Conservation (phyloP, 2,113 vertebrate species). For the Ochotona curzoniae region DNA sequence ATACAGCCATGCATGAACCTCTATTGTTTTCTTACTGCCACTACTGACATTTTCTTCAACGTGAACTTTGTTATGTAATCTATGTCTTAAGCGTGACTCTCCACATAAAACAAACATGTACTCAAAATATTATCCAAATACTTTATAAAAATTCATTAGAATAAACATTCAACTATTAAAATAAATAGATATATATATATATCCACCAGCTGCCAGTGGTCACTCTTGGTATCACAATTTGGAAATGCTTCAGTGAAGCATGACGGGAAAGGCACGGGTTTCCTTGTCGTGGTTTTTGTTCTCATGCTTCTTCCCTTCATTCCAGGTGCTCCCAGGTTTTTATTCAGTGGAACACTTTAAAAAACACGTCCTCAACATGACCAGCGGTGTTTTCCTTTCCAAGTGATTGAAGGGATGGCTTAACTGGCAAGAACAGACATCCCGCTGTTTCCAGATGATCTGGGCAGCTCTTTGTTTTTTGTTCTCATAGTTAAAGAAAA, state of each 20-base stretch:
- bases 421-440: neutral
- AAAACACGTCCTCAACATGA: neutral
- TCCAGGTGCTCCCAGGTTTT: neutral
- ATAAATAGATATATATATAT: too few relatives aligned
- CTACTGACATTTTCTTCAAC: neutral
- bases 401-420: neutral
- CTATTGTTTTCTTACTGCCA: neutral
- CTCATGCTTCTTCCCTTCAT: neutral
- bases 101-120: neutral
- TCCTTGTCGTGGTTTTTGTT: neutral
- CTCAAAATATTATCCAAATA: neutral
- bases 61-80: neutral
- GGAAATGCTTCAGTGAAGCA: neutral
- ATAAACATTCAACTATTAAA: neutral
- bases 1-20: neutral
- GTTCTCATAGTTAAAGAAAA: neutral
- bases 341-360: neutral
- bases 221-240: neutral
- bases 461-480: neutral
- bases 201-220: neutral
- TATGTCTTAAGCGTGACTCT: neutral
- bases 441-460: neutral
- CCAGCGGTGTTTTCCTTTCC: neutral
- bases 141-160: neutral
- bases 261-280: accelerated